phyloP scores from a whole-genome alignment of 92 coral and sea anemone species.

The Montipora capitata region DNA sequence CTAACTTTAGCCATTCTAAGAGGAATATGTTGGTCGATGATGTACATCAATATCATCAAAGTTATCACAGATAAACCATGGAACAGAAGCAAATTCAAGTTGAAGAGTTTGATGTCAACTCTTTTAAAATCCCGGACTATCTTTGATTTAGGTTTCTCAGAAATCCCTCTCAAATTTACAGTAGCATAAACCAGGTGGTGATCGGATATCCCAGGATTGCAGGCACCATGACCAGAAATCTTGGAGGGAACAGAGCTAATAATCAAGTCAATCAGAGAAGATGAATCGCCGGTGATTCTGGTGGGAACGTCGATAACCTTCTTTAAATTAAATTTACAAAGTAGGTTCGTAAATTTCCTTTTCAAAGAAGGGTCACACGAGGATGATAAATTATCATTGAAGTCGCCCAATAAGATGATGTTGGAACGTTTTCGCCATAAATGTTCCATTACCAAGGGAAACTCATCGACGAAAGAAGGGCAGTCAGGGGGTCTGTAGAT shows the following conservation, averaged over 20 bases:
- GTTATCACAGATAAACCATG: conserved; percentile 26
- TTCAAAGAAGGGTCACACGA: not conserved
- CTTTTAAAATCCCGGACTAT: not conserved
- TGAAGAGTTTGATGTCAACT: not conserved
- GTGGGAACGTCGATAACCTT: conserved; percentile 43
- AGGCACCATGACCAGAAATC: conserved; percentile 18
- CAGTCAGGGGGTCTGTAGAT: conserved; percentile 31
- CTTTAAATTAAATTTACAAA: conserved; percentile 24
- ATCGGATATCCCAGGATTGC: conserved; percentile 14
- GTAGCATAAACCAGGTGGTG: conserved; percentile 24
- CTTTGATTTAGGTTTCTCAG: not conserved
- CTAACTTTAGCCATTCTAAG: conserved; percentile 62
- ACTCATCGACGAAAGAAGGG: conserved; percentile 9
- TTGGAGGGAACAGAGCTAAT: conserved; percentile 15
- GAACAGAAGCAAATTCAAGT: conserved; percentile 28
- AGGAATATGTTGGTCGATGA: not conserved
- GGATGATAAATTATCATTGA: not conserved
- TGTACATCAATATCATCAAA: conserved; percentile 71
- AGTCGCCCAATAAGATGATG: too few relatives aligned
- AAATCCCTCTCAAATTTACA: conserved; percentile 7
- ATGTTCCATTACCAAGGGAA: not conserved
- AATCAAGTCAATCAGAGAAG: conserved; percentile 17
- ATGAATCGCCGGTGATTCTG: conserved; percentile 17
- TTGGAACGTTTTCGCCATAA: too few relatives aligned
- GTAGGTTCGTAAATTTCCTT: not conserved